Conservation (phyloP, 2,113 vertebrate species). For the Oxyura jamaicensis region DNA sequence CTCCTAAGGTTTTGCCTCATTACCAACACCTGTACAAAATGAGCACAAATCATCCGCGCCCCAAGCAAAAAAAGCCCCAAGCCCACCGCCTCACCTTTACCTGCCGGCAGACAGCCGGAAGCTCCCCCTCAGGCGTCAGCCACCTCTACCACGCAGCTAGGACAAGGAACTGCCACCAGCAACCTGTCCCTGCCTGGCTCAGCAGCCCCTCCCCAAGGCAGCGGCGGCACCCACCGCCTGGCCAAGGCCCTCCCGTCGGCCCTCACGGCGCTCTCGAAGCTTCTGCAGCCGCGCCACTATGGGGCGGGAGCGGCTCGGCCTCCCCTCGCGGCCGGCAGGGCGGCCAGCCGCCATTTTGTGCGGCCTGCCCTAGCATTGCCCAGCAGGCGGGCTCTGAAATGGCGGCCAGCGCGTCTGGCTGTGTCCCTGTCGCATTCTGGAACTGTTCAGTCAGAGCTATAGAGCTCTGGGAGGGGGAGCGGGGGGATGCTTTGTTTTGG, state of each 20-base stretch:
- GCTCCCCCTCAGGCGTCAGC: accelerated
- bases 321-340: accelerated
- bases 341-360: accelerated
- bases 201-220: accelerated
- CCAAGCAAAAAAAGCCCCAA: too few relatives aligned
- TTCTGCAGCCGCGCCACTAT: accelerated
- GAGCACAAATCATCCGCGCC: accelerated
- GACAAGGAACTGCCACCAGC: accelerated
- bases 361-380: accelerated
- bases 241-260: accelerated
- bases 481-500: neutral
- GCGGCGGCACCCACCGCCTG: accelerated
- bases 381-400: accelerated
- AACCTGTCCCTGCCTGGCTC: accelerated
- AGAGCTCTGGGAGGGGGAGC: accelerated
- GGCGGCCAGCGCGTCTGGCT: accelerated
- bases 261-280: accelerated
- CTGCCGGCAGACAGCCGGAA: accelerated
- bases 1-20: accelerated
- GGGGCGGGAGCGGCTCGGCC: neutral
- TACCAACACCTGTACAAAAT: neutral
- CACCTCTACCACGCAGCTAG: accelerated
- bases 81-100: accelerated
- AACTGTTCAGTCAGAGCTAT: accelerated
- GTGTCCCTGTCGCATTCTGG: accelerated